Conservation (phyloP, 1,140 invertebrate genomes). For the Achatina immaculata region DNA sequence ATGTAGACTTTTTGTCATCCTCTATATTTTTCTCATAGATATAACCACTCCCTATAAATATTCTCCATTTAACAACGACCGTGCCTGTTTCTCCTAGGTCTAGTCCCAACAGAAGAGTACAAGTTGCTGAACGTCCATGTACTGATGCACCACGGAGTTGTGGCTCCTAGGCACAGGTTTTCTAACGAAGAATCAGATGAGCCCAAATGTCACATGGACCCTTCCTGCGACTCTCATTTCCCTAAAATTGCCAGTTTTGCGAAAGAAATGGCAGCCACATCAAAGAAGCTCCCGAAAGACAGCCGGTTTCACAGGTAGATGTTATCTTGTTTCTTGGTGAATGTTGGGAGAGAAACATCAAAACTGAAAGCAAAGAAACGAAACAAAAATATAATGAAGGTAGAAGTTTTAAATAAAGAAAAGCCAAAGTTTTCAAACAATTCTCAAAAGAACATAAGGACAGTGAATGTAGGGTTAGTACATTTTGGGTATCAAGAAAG, state of each 20-base stretch:
- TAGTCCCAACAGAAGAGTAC: too few species aligned
- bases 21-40: too few species aligned
- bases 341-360: neutral
- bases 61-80: too few species aligned
- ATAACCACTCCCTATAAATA: too few species aligned
- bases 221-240: conserved; percentile 2
- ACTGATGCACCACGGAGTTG: too few species aligned
- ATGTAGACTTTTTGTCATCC: too few species aligned
- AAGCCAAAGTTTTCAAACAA: neutral
- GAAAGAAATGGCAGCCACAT: neutral
- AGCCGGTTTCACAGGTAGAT: neutral
- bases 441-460: too few species aligned
- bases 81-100: too few species aligned
- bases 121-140: too few species aligned
- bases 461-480: neutral
- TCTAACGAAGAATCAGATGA: too few species aligned
- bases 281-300: neutral
- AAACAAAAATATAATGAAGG: neutral
- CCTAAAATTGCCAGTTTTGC: neutral
- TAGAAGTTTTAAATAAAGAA: neutral
- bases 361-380: neutral
- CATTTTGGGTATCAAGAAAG: too few species aligned
- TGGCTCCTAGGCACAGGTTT: too few species aligned
- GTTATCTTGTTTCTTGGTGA: neutral
- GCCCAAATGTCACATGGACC: neutral